Base-by-base conservation (phyloP, 2,888 invertebrate genomes). In the Orthosia gothica region DNA sequence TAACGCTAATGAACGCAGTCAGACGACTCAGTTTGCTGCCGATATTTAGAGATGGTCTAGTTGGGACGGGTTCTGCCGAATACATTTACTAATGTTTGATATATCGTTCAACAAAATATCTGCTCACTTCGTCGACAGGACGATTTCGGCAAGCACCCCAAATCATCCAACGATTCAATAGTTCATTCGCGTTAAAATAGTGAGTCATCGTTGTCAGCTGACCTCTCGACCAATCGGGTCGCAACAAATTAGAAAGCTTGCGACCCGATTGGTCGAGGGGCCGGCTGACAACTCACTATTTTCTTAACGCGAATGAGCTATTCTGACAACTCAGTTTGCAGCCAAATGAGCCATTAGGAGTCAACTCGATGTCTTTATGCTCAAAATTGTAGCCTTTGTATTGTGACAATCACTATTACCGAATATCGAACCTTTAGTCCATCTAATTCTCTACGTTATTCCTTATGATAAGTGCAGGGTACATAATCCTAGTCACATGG, bases 391-490 rank as follows among this genome's bases (percentile, higher is more conserved):
- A 32, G 40, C 26, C 45, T 70, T 58, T 57, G 40, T 49, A 50
- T 32, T 73, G 32, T 49, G 13, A 23, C 23, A 16, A 23, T 77
- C 11, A 40, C 23, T 15, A n/a, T 50, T 20, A 77, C 13, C n/a
- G 9, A 45, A 47, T 58, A 67, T 12, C 26, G 15, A 61, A 54
- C 15, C 45, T n/a, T 23, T 26, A 59, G 20, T 18, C 59, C 50
- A 81, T 81, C 75, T 55, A 58, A 32, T 61, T 54, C 7, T 50
- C 59, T 69, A 74, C 65, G 59, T 75, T 81, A 58, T 86, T 84
- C 63, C 77, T 84, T 74, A 64, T 70, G 84, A 75, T 80, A 83
- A 87, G 82, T 89, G 85, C 91, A 91, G 90, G 90, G 90, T 91
- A 89, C 77, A 77, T 85, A 74, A 78, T 78, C 78, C 84, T 89